Evolutionary conservation across 2,113 vertebrate genomes (phyloP).

Genomic region (Ornithorhynchus anatinus): DNA sequence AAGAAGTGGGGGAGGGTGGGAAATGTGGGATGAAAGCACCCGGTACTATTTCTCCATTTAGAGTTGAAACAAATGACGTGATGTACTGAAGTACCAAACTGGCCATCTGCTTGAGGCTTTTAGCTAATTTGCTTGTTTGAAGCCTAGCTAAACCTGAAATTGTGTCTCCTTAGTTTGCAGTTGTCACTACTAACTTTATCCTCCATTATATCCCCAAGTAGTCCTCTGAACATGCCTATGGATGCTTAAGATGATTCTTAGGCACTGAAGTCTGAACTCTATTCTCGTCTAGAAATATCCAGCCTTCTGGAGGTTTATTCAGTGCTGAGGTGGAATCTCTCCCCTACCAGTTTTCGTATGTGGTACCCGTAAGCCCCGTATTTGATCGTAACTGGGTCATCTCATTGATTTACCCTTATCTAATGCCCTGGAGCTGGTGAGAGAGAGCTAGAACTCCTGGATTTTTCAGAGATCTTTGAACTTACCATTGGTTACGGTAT

Average conservation of each 20-base stretch:
- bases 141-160: conserved; percentile 59
- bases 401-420: neutral
- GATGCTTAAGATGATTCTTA: no score
- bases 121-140: conserved; percentile 27
- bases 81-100: conserved; percentile 22
- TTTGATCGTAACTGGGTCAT: neutral
- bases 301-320: no score
- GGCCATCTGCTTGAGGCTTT: conserved; percentile 22
- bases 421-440: neutral
- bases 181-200: conserved; percentile 1
- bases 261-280: no score
- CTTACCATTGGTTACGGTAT: no score
- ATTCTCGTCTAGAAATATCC: no score
- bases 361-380: no score
- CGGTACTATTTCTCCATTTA: neutral
- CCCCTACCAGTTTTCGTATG: no score
- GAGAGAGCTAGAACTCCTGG: neutral
- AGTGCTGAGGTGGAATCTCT: no score
- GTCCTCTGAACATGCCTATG: no score
- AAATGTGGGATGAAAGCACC: neutral
- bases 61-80: conserved; percentile 27
- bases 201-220: conserved; percentile 24
- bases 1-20: neutral
- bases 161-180: conserved; percentile 32
- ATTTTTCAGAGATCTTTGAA: neutral